Evolutionary conservation across 2,797 vertebrate genomes (phyloP), one percentile per base, ranked within the genome.

Genomic region (Leptodactylus fallax): DNA sequence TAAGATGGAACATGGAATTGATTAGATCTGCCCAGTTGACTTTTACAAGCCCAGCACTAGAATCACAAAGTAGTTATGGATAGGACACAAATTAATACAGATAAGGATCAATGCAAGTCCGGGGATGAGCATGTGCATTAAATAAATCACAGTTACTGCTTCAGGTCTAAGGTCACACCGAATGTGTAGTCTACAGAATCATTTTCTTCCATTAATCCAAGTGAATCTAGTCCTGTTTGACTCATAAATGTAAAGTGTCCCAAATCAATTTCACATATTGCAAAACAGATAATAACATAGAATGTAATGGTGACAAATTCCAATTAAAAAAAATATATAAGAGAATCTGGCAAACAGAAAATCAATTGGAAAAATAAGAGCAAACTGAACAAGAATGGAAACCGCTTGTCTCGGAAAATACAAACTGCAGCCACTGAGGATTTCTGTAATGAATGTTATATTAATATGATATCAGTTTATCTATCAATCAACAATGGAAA

Each of bases 31-130:
- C 76, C 83, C 74, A 79, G 76, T 55, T 86, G 49, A 86, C 60
- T 86, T 86, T 86, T 79, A 86, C 76, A 86, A 86, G 85, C 61
- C 49, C n/a, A 56, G 19, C 51, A 25, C 23, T 69, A 21, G 45
- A 86, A 60, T 79, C 61, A 86, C 61, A n/a, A 51, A 85, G 74
- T 16, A 79, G 16, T 85, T 79, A 63, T 79, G 47, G 60, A 76
- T 85, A 85, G 84, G 84, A 85, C 60, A 85, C 82, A 84, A 74
- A 84, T 53, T 58, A 85, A 76, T 85, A 76, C 56, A 76, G 83
- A 85, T 85, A 60, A 85, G 71, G 53, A 85, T 76, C 83, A 76
- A 85, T 76, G 3, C 36, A 74, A 56, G 65, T 36, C 55, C 55
- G 11, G 69, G 19, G 13, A 74, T 74, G 53, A 45, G 6, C 47